phyloP scores from a whole-genome alignment of 2,797 vertebrate species.

The Alauda arvensis region DNA sequence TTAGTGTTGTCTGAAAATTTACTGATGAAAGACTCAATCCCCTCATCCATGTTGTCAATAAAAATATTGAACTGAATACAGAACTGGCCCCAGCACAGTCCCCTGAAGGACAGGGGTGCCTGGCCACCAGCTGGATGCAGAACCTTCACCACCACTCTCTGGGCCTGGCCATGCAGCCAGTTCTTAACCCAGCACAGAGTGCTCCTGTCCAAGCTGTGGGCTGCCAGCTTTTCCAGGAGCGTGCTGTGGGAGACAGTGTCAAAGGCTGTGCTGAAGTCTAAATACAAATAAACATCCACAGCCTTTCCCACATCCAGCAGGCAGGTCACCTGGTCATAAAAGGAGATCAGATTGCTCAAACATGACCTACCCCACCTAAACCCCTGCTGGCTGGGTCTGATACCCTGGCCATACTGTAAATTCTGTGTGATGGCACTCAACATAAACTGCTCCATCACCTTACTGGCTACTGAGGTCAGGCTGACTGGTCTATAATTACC shows the following conservation, averaged over 20 bases:
- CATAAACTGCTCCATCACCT: neutral
- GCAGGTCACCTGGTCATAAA: fast-evolving
- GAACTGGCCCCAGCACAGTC: no score
- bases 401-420: neutral
- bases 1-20: no score
- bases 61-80: no score
- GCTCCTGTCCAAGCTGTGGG: neutral
- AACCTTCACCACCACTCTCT: no score
- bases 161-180: neutral
- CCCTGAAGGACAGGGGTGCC: no score
- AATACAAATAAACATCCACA: neutral
- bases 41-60: no score
- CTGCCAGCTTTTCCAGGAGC: neutral
- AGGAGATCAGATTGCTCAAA: neutral
- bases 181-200: neutral
- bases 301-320: neutral
- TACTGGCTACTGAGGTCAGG: neutral
- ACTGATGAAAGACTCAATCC: no score
- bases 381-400: no score
- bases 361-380: neutral
- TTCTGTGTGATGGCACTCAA: neutral
- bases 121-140: no score
- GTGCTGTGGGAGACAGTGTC: neutral
- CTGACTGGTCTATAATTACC: neutral
- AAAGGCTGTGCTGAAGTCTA: neutral